Percentiles rank a stretch among this genome's conserved stretches.
Conservation (phyloP, 2,113 vertebrate species). For the Sterrhoptilus dennistouni region DNA sequence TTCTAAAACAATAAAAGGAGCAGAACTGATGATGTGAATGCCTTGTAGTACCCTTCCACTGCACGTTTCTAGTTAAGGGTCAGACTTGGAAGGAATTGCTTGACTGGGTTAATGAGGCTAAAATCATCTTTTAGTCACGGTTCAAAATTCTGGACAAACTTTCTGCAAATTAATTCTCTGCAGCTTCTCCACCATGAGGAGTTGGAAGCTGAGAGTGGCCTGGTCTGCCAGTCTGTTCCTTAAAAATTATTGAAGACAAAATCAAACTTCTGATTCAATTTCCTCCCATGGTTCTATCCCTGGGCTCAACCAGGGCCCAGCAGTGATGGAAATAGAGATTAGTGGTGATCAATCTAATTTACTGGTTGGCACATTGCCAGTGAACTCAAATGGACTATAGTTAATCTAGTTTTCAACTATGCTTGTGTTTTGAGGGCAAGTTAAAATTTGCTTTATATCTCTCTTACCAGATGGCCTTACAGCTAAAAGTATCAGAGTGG, state of each 20-base stretch:
- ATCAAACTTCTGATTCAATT: not conserved
- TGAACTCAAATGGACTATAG: not conserved
- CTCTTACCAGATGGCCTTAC: not conserved
- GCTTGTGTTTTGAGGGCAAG: not conserved
- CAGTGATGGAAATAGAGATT: not conserved
- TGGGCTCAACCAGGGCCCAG: not conserved
- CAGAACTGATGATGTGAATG: not conserved
- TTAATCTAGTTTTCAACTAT: slow-evolving; percentile 27
- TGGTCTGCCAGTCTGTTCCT: not conserved
- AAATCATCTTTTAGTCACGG: not conserved
- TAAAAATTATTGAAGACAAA: not conserved
- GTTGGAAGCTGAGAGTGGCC: not conserved
- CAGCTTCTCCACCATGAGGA: not conserved
- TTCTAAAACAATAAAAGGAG: not conserved
- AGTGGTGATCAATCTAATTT: not conserved
- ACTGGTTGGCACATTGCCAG: not conserved
- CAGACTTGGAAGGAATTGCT: not conserved
- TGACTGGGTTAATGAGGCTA: not conserved
- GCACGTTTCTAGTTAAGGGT: not conserved
- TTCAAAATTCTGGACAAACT: not conserved
- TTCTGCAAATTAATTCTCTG: not conserved
- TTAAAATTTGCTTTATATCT: not conserved
- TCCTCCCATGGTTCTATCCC: not conserved
- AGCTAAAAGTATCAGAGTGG: not conserved
- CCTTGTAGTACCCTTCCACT: not conserved